Evolutionary conservation across 2,888 invertebrate species (phyloP), one percentile per base, ranked within the genome.

Genomic region (Cryptocheilus praepositus): DNA sequence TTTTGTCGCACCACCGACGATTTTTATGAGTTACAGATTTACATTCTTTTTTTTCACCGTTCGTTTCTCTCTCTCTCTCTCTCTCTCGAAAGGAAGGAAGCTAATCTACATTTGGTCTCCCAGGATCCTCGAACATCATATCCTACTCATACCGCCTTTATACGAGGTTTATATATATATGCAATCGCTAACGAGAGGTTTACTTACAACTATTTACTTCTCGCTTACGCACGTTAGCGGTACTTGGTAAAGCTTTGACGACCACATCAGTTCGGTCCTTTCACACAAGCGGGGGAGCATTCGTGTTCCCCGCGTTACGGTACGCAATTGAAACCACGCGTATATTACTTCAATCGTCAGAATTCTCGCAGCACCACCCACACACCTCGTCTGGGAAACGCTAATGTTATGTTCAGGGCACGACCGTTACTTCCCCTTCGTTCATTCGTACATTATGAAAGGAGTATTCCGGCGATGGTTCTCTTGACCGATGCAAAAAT

Each of bases 141-240:
- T 70, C 60, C 61, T 78, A 76, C 54, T 64, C 64, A 70, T 76
- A 73, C 55, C 66, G 67, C 51, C 64, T 71, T 70, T 54, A 61
- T 60, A 64, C 63, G 64, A 65, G 63, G 36, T 64, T 67, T 58
- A 36, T 71, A 46, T 71, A 56, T 66, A 43, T 63, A 57, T 49
- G 46, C 49, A 63, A 59, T 57, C 49, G 25, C 56, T 63, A 63
- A 63, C 54, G 46, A 58, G 58, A 74, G 45, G 36, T 72, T 79
- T 79, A 79, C 79, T 79, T 79, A 79, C 79, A 79, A 70, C 73
- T 79, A 79, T 77, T 66, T 74, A 79, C 72, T 70, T 77, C 64
- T 71, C 70, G 61, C 67, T 65, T 59, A 63, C 36, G 11, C 36
- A 36, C 61, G 70, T 74, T 55, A 65, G 71, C 70, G 58, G 51